phyloP scores from a whole-genome alignment of 1,140 invertebrate species.

The Bombus superbus region DNA sequence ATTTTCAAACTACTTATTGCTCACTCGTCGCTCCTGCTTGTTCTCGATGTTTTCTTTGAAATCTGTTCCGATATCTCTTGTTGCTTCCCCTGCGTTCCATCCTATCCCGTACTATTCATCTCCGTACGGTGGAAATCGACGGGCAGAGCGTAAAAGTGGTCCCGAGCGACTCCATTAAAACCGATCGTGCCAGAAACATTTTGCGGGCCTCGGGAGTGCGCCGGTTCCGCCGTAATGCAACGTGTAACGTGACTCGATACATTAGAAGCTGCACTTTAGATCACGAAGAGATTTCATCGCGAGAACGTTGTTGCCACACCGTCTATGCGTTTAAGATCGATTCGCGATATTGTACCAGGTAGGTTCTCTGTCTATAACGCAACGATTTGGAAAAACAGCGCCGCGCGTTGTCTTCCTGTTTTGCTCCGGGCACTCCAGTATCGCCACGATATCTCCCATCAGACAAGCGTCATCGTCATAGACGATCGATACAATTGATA shows the following conservation, averaged over 20 bases:
- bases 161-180: slow-evolving; percentile 19
- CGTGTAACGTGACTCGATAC: slow-evolving; percentile 8
- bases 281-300: slow-evolving; percentile 12
- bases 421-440: too few relatives aligned
- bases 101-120: background rate
- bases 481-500: background rate
- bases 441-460: slow-evolving; percentile 1
- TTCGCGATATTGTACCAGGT: background rate
- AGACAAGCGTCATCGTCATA: background rate
- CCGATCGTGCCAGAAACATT: slow-evolving; percentile 10
- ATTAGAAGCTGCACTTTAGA: slow-evolving; percentile 15
- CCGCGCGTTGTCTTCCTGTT: background rate
- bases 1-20: slow-evolving; percentile 46
- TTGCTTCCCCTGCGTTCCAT: too few relatives aligned
- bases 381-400: background rate
- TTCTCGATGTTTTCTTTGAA: background rate
- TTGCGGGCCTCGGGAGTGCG: background rate
- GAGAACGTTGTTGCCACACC: background rate
- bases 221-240: background rate
- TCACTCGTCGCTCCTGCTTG: background rate
- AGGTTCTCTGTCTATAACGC: background rate
- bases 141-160: background rate
- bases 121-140: background rate
- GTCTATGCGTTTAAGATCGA: slow-evolving; percentile 18
- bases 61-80: background rate